Evolutionary conservation across 2,888 invertebrate genomes (phyloP).

Genomic region (Metellina segmentata): DNA sequence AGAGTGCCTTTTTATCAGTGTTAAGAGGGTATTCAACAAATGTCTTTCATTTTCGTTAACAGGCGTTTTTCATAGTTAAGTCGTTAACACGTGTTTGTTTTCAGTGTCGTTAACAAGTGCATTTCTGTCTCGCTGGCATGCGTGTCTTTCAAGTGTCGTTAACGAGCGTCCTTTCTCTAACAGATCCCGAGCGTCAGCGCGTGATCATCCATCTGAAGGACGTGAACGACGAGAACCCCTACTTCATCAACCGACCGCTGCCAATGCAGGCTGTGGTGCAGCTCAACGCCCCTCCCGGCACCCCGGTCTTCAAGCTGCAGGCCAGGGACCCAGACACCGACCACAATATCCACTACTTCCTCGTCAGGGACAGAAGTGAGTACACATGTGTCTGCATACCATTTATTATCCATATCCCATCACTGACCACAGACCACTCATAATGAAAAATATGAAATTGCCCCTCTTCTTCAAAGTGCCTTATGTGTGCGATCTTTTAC

Average conservation of each 20-base stretch:
- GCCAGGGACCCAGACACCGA: constrained; percentile 98
- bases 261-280: constrained; percentile 99
- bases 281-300: constrained; percentile 95
- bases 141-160: neutral
- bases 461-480: too few relatives aligned
- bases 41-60: too few relatives aligned
- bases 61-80: too few relatives aligned
- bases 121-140: neutral
- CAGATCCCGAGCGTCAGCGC: constrained; percentile 91
- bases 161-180: constrained; percentile 79
- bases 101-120: neutral
- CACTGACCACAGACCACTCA: too few relatives aligned
- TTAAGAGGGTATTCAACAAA: too few relatives aligned
- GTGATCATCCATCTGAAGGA: constrained; percentile 97
- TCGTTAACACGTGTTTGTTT: neutral
- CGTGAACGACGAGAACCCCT: constrained; percentile 97
- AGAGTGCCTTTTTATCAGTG: too few relatives aligned
- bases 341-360: constrained; percentile 97
- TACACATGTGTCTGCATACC: too few relatives aligned
- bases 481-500: too few relatives aligned
- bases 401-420: too few relatives aligned
- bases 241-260: constrained; percentile 97
- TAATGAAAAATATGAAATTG: too few relatives aligned
- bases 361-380: constrained; percentile 91
- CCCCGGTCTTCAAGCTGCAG: constrained; percentile 97